phyloP scores from a whole-genome alignment of 92 coral and sea anemone genomes.

The Siderastrea siderea region DNA sequence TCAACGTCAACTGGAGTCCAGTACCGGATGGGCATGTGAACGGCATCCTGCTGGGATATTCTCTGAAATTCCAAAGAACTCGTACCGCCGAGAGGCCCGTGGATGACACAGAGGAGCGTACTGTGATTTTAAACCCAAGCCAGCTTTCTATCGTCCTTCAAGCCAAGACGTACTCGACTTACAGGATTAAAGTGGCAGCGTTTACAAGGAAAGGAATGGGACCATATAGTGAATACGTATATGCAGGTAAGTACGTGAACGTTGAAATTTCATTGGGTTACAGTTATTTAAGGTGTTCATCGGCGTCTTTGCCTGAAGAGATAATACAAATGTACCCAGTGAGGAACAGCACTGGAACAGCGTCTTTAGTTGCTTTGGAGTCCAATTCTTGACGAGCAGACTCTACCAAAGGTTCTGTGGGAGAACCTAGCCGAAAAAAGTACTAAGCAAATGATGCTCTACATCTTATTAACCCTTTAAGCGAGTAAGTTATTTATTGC shows the following conservation, averaged over 20 bases:
- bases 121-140: not conserved
- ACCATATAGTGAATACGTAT: constrained; percentile 8
- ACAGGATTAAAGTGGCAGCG: constrained; percentile 45
- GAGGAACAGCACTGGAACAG: too few species aligned
- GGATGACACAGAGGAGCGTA: not conserved
- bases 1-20: constrained; percentile 53
- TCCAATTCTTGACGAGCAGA: too few species aligned
- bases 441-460: not conserved
- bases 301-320: not conserved
- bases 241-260: constrained; percentile 34
- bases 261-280: not conserved
- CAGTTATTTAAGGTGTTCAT: not conserved
- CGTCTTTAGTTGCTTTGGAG: too few species aligned
- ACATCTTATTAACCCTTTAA: too few species aligned
- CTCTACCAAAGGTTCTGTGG: too few species aligned
- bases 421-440: too few species aligned
- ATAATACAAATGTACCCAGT: too few species aligned
- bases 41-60: constrained; percentile 48
- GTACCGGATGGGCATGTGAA: constrained; percentile 57
- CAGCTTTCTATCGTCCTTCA: constrained; percentile 5
- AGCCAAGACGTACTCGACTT: constrained; percentile 38
- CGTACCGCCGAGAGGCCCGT: constrained; percentile 31
- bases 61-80: constrained; percentile 30
- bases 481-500: too few species aligned
- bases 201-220: constrained; percentile 51